These are phyloP conservation scores for Parnassius smintheus DNA, from an alignment of 2,888 invertebrate genomes.

Conservation along the genomic window DNA sequence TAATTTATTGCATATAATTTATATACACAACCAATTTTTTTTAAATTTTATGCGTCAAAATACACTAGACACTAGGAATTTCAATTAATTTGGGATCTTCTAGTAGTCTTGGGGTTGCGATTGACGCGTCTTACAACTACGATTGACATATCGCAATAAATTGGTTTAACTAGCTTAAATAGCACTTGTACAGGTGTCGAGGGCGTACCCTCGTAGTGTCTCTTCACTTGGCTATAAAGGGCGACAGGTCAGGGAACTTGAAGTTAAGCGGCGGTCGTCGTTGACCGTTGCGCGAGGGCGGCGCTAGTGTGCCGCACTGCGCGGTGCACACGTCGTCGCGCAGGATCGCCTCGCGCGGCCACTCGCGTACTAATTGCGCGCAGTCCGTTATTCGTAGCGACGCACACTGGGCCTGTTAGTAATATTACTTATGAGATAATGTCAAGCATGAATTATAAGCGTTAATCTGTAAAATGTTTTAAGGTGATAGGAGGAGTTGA, in stretches of 20 bases:
- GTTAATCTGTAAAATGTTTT: too few species aligned
- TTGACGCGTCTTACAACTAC: constrained; percentile 2
- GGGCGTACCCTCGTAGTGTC: background rate
- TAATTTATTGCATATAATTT: too few species aligned
- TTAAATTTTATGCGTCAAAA: background rate
- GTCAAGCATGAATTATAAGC: too few species aligned
- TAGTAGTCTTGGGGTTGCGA: too few species aligned
- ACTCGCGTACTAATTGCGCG: constrained; percentile 89
- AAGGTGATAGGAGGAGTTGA: too few species aligned
- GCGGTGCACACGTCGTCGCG: constrained; percentile 94
- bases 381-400: constrained; percentile 94
- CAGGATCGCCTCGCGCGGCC: constrained; percentile 90
- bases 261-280: constrained; percentile 80
- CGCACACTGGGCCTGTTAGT: constrained; percentile 90
- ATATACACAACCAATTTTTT: background rate
- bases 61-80: background rate
- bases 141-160: constrained; percentile 13
- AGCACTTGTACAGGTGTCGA: constrained; percentile 15
- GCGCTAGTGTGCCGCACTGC: constrained; percentile 89
- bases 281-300: constrained; percentile 46
- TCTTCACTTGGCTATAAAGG: constrained; percentile 82
- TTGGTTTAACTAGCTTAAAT: constrained; percentile 29
- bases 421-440: background rate
- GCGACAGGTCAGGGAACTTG: constrained; percentile 89
- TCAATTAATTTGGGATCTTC: background rate